Percentiles rank a stretch among this genome's conserved stretches.
These are phyloP conservation scores for Brienomyrus brachyistius DNA, from an alignment of 2,113 vertebrate genomes.

Conservation along the genomic window DNA sequence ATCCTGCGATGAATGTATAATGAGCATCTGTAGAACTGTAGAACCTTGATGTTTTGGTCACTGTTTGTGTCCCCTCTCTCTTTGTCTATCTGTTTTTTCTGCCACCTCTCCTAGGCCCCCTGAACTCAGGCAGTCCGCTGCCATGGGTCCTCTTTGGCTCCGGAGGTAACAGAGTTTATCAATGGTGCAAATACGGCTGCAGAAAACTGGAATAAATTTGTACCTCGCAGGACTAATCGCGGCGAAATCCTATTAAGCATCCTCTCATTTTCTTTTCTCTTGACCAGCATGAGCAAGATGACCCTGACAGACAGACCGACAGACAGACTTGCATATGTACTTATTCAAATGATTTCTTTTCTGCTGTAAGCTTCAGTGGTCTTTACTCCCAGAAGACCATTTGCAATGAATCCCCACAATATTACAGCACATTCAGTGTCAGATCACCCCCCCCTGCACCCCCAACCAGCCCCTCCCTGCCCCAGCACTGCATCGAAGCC, in stretches of 20 bases:
- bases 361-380: neutral
- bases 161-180: neutral
- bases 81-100: neutral
- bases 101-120: too few relatives aligned
- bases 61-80: neutral
- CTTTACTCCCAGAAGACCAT: neutral
- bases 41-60: neutral
- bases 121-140: neutral
- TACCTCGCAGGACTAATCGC: constrained; percentile 27
- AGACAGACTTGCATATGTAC: neutral
- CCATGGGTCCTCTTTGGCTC: neutral
- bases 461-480: neutral
- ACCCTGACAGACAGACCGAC: neutral
- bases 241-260: constrained; percentile 15
- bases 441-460: neutral
- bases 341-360: neutral
- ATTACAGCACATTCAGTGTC: neutral
- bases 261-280: neutral
- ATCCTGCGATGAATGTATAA: neutral
- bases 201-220: constrained; percentile 30
- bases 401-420: neutral
- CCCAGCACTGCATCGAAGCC: neutral
- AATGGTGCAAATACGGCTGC: constrained; percentile 17
- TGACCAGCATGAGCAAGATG: neutral
- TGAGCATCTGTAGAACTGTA: neutral